Evolutionary conservation across 1,140 invertebrate species (phyloP), one percentile per base, ranked within the genome.

Genomic region (Dreissena polymorpha): DNA sequence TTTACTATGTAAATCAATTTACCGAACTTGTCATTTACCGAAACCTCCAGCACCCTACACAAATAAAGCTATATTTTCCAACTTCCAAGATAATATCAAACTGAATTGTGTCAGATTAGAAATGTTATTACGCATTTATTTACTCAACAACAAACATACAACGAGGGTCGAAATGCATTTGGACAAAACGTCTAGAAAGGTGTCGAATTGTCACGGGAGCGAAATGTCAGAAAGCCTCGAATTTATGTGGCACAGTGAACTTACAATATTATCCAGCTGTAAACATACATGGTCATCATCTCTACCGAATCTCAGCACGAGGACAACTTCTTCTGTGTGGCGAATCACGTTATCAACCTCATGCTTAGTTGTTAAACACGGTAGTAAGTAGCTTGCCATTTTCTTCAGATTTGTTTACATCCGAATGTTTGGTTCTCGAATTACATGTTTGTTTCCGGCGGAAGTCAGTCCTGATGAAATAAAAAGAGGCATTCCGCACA

Each of bases 301-400:
- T 86, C 86, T 87, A 50, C 92, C 92, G 89, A 93, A 93, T 60
- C 92, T 60, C 18, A 93, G 81, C 16, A 92, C 91, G n/a, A 93
- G 78, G 57, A 93, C 91, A 29, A 89, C 49, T 69, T 93, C 91
- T 87, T 91, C 89, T 49, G 88, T 91, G 57, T 68, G 68, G 69
- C 78, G 83, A 51, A 93, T 93, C 13, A 82, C 89, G 57, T 89
- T 76, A 75, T 93, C 91, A 53, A 93, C 86, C 69, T 92, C 91
- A 60, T 74, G 70, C 77, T 93, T 93, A 10, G 84, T 85, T 51
- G 73, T 71, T 39, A 93, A 86, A 21, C 86, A 88, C 27, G 85
- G 79, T 6, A 92, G 84, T n/a, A 91, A 65, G 71, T 64, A 89
- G 71, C 88, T 85, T 0, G 67, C 68, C 78, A 81, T 81, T 77